Percentiles rank a stretch among this genome's conserved stretches.
Evolutionary conservation across 2,797 vertebrate species (phyloP).

Genomic region (Ptychobarbus kaznakovi): DNA sequence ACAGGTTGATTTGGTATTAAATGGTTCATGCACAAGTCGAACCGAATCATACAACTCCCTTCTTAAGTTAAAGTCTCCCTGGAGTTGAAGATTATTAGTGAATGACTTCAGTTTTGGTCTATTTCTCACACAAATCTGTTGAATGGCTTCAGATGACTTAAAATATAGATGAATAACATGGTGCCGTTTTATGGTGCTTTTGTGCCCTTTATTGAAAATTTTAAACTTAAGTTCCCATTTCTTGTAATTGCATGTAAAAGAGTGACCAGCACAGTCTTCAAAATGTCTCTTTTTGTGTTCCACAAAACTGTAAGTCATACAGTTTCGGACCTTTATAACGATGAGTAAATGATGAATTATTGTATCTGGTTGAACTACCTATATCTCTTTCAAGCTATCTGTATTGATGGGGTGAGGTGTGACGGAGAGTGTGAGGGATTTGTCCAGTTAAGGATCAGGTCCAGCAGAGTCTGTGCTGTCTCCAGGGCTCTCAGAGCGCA

Average conservation of each 20-base stretch:
- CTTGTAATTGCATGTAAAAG: constrained; percentile 2
- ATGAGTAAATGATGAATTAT: not conserved
- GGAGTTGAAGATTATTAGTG: not conserved
- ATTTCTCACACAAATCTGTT: not conserved
- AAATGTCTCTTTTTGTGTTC: not conserved
- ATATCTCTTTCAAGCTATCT: not conserved
- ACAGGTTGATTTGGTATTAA: not conserved
- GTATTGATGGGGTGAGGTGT: not conserved
- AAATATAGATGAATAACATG: not conserved
- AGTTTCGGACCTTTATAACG: not conserved
- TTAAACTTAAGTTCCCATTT: not conserved
- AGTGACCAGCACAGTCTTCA: not conserved
- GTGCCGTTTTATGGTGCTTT: too few species aligned
- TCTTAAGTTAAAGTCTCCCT: not conserved
- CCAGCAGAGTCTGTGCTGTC: not conserved
- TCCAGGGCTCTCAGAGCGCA: constrained; percentile 2
- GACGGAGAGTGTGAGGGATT: not conserved
- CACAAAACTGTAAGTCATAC: not conserved
- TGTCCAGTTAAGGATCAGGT: not conserved
- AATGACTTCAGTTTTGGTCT: not conserved
- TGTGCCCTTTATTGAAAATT: not conserved
- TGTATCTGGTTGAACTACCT: not conserved
- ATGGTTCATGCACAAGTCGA: not conserved
- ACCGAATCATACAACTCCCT: not conserved
- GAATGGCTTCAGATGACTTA: not conserved